phyloP scores from a whole-genome alignment of 2,113 vertebrate species.

The Murina feae region DNA sequence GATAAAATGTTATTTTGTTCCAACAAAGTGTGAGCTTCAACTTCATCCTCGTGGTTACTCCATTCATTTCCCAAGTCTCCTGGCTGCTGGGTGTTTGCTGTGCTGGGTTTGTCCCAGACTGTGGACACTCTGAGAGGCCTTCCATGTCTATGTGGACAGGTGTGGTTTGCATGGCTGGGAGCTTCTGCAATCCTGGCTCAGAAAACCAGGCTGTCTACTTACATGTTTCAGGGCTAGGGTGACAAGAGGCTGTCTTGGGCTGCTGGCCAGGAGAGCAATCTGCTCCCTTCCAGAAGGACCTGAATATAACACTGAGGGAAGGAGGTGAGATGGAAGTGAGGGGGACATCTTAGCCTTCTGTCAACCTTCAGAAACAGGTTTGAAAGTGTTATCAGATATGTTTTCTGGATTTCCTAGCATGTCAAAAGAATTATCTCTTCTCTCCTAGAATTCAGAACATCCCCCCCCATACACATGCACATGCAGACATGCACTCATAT shows the following conservation, averaged over 20 bases:
- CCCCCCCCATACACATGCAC: neutral
- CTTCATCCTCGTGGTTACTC: neutral
- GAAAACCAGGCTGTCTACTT: neutral
- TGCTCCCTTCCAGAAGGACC: neutral
- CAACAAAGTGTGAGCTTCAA: neutral
- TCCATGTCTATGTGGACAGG: neutral
- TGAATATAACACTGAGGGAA: neutral
- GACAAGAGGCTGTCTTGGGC: neutral
- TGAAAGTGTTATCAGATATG: neutral
- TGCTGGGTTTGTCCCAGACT: no score
- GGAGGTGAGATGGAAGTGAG: neutral
- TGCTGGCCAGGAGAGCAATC: neutral
- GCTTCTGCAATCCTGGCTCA: accelerated
- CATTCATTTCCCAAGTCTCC: neutral
- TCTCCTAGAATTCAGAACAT: neutral
- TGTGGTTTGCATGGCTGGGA: neutral
- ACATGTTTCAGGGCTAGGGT: accelerated
- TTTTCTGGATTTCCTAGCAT: neutral
- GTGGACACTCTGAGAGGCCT: neutral
- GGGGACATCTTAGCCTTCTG: neutral
- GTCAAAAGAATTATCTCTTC: neutral
- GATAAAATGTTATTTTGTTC: neutral
- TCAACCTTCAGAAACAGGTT: neutral
- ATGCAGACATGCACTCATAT: neutral
- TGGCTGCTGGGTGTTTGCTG: neutral